Evolutionary conservation across 2,888 invertebrate species (phyloP).

Genomic region (Hydriomena furcata): DNA sequence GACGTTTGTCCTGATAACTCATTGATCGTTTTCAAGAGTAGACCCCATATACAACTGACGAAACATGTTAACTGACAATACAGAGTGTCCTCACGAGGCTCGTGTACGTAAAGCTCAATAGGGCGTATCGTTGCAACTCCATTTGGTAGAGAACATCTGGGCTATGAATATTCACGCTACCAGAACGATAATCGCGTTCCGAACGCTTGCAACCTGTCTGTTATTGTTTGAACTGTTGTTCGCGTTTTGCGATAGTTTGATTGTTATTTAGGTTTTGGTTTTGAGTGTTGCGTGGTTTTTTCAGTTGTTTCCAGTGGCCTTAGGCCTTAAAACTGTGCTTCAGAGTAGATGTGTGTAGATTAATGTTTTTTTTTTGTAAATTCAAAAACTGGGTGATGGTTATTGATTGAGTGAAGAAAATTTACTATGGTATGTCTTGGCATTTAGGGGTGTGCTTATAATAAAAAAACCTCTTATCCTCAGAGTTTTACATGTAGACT

Average conservation of each 20-base stretch:
- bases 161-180: conserved; percentile 32
- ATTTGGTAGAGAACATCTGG: conserved; percentile 29
- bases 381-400: no score
- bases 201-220: conserved; percentile 47
- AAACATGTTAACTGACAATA: conserved; percentile 1
- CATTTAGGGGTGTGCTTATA: no score
- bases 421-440: no score
- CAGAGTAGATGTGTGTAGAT: no score
- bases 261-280: conserved; percentile 13
- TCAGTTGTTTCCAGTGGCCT: neutral
- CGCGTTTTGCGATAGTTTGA: conserved; percentile 11
- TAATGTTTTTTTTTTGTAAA: no score
- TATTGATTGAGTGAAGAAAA: no score
- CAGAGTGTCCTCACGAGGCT: conserved; percentile 14
- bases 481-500: no score
- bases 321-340: no score
- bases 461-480: no score
- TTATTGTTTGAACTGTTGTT: conserved; percentile 46
- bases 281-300: neutral
- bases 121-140: conserved; percentile 28
- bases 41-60: no score
- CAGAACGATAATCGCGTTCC: conserved; percentile 51
- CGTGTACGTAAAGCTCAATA: conserved; percentile 15
- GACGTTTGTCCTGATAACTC: no score
- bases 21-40: no score